Percentiles rank a stretch among this genome's conserved stretches.
phyloP scores from a whole-genome alignment of 2,888 invertebrate species.

The Drosophila mimetica region DNA sequence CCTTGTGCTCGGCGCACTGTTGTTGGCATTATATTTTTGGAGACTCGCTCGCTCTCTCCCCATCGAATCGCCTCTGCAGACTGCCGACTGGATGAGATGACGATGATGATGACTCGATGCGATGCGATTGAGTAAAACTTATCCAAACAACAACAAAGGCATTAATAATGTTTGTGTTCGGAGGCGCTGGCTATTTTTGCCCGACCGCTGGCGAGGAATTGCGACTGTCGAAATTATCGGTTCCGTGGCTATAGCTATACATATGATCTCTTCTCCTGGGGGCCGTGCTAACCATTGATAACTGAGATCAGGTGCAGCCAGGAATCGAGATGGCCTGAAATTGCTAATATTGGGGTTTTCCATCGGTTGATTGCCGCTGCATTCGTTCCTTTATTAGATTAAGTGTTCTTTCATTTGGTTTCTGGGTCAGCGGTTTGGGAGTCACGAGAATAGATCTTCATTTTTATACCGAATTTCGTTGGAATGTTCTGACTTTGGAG shows the following conservation, averaged over 20 bases:
- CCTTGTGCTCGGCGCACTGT: slow-evolving; percentile 45
- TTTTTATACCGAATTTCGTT: background rate
- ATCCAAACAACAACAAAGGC: slow-evolving; percentile 52
- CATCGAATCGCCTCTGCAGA: slow-evolving; percentile 17
- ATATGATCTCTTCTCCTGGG: slow-evolving; percentile 8
- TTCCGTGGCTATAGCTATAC: slow-evolving; percentile 6
- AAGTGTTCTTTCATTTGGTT: slow-evolving; percentile 26
- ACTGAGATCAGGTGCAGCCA: slow-evolving; percentile 45
- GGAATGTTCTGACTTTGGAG: background rate
- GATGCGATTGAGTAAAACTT: slow-evolving; percentile 55
- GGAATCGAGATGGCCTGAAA: slow-evolving; percentile 19
- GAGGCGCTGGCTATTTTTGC: slow-evolving; percentile 49
- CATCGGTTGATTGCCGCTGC: slow-evolving; percentile 20
- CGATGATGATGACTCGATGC: slow-evolving; percentile 43
- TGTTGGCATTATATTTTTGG: slow-evolving; percentile 49
- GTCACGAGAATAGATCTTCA: slow-evolving; percentile 29
- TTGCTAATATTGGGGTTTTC: slow-evolving; percentile 21
- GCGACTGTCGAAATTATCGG: slow-evolving; percentile 40
- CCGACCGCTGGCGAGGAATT: slow-evolving; percentile 28
- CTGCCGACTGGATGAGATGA: slow-evolving; percentile 13
- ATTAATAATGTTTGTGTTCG: slow-evolving; percentile 46
- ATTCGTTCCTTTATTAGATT: slow-evolving; percentile 14
- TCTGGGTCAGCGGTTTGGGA: slow-evolving; percentile 22
- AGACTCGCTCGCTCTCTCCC: slow-evolving; percentile 40
- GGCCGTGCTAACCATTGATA: slow-evolving; percentile 29